These are phyloP conservation scores for Epiblema foenella DNA, from an alignment of 2,888 invertebrate species.

Conservation along the genomic window DNA sequence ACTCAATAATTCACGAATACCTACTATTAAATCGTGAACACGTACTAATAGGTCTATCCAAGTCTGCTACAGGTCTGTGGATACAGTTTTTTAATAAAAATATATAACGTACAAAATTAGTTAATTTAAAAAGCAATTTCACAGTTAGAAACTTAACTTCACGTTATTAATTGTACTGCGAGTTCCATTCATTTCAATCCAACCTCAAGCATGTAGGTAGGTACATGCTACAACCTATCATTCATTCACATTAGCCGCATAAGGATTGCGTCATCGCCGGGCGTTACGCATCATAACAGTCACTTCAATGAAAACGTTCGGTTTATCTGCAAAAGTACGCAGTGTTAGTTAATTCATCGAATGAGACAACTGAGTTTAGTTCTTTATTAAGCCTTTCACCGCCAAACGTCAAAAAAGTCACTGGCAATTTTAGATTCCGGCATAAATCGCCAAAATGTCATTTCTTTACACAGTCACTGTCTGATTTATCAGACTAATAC, in stretches of 20 bases:
- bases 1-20: no score
- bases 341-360: constrained; percentile 16
- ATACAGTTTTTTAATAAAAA: no score
- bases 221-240: constrained; percentile 28
- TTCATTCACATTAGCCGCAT: constrained; percentile 39
- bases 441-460: no score
- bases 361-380: neutral
- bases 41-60: no score
- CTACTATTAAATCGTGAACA: neutral
- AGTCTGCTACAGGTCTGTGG: neutral
- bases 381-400: neutral
- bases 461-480: no score
- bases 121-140: no score
- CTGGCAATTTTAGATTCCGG: no score
- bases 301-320: constrained; percentile 21
- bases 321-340: constrained; percentile 11
- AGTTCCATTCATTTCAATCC: constrained; percentile 29
- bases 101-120: no score
- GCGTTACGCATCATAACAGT: constrained; percentile 24
- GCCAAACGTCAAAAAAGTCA: no score
- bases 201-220: constrained; percentile 8
- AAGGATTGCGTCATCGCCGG: constrained; percentile 34
- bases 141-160: no score
- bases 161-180: constrained; percentile 18
- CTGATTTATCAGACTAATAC: no score